Base-by-base conservation (phyloP, 2,888 invertebrate species). In the Stegophylla sp. region DNA sequence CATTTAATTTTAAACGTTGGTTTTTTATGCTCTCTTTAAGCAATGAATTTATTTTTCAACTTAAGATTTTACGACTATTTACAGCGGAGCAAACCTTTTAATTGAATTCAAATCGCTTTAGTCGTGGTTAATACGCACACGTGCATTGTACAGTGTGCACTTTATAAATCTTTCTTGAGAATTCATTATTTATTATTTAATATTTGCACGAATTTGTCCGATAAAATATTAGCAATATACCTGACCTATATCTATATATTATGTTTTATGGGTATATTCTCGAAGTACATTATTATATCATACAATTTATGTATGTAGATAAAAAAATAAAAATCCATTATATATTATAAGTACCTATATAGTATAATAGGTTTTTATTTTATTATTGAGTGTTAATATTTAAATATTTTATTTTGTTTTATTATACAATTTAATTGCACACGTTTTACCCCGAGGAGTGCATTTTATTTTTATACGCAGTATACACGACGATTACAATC, bases 151-250 rank as follows among this genome's bases (percentile, higher is more conserved):
- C 7, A 51, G 51, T 2, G 1, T 17, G 17, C n/a, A n/a, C n/a
- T n/a, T n/a, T n/a, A n/a, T n/a, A n/a, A n/a, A n/a, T n/a, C n/a
- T n/a, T n/a, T n/a, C n/a, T n/a, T n/a, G n/a, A n/a, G n/a, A n/a
- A n/a, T n/a, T n/a, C n/a, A n/a, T n/a, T n/a, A n/a, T n/a, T n/a
- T n/a, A n/a, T n/a, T n/a, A n/a, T n/a, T n/a, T n/a, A n/a, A 56
- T 10, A 56, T 9, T 51, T 20, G 51, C 20, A n/a, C 15, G 71
- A 20, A 23, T 41, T 20, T 56, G 72, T 17, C 17, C 72, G 41
- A 72, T 72, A 72, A 72, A 72, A 72, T 56, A 72, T 56, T 56
- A 72, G 41, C n/a, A n/a, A n/a, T n/a, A n/a, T n/a, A n/a, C n/a
- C 34, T 34, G 7, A 34, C 34, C 34, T 34, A 5, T 34, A 34